phyloP scores from a whole-genome alignment of 1,140 invertebrate genomes.

The Holotrichia oblita region DNA sequence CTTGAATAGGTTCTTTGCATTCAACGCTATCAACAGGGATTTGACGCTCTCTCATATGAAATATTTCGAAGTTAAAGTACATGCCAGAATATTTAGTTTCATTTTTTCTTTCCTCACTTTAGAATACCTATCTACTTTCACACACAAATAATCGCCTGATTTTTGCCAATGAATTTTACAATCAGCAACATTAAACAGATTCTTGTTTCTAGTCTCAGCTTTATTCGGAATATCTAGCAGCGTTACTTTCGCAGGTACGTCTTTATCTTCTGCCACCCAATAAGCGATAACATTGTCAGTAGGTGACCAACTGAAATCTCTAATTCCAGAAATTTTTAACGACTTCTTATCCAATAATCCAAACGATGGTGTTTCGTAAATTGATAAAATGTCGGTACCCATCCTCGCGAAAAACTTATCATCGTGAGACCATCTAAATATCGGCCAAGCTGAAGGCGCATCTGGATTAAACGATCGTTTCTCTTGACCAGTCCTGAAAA shows the following conservation, averaged over 20 bases:
- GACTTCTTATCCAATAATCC: conserved; percentile 94
- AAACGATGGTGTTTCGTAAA: conserved; percentile 97
- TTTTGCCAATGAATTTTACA: conserved; percentile 99
- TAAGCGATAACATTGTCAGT: conserved; percentile 96
- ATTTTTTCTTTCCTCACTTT: conserved; percentile 93
- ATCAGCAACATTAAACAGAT: conserved; percentile 97
- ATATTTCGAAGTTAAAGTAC: conserved; percentile 99
- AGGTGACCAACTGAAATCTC: conserved; percentile 98
- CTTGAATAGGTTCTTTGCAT: conserved; percentile 91
- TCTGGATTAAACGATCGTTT: conserved; percentile 92
- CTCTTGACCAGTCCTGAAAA: conserved; percentile 80
- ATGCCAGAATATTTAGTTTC: conserved; percentile 95
- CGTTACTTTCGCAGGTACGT: conserved; percentile 86
- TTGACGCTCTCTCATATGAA: conserved; percentile 97
- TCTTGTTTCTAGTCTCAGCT: conserved; percentile 94
- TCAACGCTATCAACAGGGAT: conserved; percentile 98
- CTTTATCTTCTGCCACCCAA: conserved; percentile 98
- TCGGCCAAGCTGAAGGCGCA: conserved; percentile 85
- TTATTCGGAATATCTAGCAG: conserved; percentile 84
- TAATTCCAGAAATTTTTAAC: conserved; percentile 90
- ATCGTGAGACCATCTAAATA: conserved; percentile 97
- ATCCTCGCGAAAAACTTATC: conserved; percentile 96
- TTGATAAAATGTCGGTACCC: conserved; percentile 84
- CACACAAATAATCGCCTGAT: conserved; percentile 95
- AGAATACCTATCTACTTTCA: conserved; percentile 96